These are phyloP conservation scores for Eutolmus rufibarbis DNA, from an alignment of 2,888 invertebrate species.

Conservation along the genomic window DNA sequence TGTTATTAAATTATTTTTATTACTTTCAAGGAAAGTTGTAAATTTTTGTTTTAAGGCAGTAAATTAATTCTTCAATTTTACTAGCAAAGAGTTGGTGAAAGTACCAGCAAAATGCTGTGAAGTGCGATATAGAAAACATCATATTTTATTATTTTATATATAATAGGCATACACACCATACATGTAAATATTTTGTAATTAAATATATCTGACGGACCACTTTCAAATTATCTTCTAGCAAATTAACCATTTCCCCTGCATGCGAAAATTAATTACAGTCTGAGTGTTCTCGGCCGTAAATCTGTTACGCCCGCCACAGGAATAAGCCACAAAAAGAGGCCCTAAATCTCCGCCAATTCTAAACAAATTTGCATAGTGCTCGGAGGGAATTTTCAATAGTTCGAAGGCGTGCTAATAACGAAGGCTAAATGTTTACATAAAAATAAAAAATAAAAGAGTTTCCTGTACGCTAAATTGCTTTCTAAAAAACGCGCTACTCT, in stretches of 20 bases:
- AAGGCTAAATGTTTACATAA: not conserved
- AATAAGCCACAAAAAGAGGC: not conserved
- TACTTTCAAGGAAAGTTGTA: too few relatives aligned
- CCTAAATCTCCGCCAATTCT: not conserved
- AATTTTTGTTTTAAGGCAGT: too few relatives aligned
- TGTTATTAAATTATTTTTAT: too few relatives aligned
- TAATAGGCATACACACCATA: too few relatives aligned
- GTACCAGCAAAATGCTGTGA: too few relatives aligned
- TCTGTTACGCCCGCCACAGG: not conserved
- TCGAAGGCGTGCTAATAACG: not conserved
- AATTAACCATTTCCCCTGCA: not conserved
- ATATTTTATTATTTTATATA: too few relatives aligned
- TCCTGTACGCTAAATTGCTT: not conserved
- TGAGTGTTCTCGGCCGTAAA: not conserved
- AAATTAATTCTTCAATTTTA: too few relatives aligned
- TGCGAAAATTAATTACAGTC: not conserved
- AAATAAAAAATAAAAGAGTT: not conserved
- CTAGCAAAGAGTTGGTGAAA: too few relatives aligned
- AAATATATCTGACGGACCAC: not conserved
- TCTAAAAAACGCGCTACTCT: not conserved
- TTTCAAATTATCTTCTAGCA: not conserved
- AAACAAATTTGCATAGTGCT: not conserved
- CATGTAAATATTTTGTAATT: not conserved
- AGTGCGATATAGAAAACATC: too few relatives aligned
- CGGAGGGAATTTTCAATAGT: not conserved